Base-by-base conservation (phyloP, 2,113 vertebrate genomes). In the Salvelinus namaycush region DNA sequence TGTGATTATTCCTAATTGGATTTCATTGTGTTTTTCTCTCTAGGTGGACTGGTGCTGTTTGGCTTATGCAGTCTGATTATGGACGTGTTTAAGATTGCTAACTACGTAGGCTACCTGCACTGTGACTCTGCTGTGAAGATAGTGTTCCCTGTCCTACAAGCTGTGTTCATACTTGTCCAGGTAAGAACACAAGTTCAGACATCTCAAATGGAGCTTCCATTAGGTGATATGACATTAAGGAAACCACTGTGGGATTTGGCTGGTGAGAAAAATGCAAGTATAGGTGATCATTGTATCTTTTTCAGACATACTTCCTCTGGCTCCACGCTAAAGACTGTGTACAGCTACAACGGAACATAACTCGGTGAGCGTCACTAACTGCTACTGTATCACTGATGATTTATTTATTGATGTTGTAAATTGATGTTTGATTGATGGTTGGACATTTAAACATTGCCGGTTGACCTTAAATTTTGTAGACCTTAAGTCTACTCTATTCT, bases 241-340 rank as follows among this genome's bases (percentile, higher is more conserved):
- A n/a, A 22, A 22, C 16, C 7, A 57, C 14, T 57, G 4, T 20
- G 18, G 54, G 54, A 62, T 62, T 1, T 49, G n/a, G 60, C 20
- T 67, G 9, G 16, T 20, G n/a, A 4, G 67, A 34, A 3, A 39
- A 18, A 39, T 20, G 31, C 31, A 68, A 20, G 27, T 20, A 0
- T 20, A 4, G 39, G 7, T 68, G 8, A 68, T 8, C n/a, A 67
- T 67, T 22, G 64, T 11, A 59, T 68, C 3, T 44, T 80, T 92
- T 89, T 76, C 90, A 99, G 98, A 97, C 97, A 0, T 97, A 96
- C 83, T 95, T 98, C 71, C 90, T 98, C 18, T 97, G 96, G 95
- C 76, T 93, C 72, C 94, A 96, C 22, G 93, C 96, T 51, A 96
- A 95, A 83, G 95, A 97, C 81, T 99, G 97, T 12, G 81, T 95